Evolutionary conservation across 1,140 invertebrate genomes (phyloP), one percentile per base, ranked within the genome.

Genomic region (Papilio aristodemus): DNA sequence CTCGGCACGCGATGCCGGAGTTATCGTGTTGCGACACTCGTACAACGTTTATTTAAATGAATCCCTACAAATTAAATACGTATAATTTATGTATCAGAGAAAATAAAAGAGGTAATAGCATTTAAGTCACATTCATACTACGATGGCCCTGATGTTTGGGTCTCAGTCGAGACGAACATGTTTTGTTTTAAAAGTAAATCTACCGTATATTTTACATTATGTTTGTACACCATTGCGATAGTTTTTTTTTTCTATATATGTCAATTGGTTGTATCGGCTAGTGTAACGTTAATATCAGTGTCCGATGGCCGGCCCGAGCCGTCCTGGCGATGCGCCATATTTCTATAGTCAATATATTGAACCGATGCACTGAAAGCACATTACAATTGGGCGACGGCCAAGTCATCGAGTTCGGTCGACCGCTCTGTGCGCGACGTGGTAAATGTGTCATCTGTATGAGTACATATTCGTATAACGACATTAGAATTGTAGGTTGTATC

Each of bases 341-440:
- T 8, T 46, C 14, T 46, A 19, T 54, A 25, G 17, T 10, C 19
- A 6, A 22, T 19, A 25, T 11, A 39, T 54, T 2, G 17, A 54
- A 54, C 19, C 22, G 46, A 54, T 54, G 46, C 46, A 54, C 46
- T 22, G 46, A 54, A 54, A 54, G 46, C 13, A 54, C 46, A 54
- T 54, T 54, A 54, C 22, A 54, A 54, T 54, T 54, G 46, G 46
- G 11, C 46, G 9, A 4, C 8, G 17, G 46, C 46, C 46, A 54
- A 22, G 46, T 54, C 22, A 54, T 54, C 22, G 22, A 54, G 46
- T 54, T 54, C 46, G 6, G 46, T 54, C 19, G 22, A 54, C 2
- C 46, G 2, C 46, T 54, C 46, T 22, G 17, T 54, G 22, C 22
- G 19, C 5, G 9, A 54, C 19, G 19, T 9, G 43, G 9, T 19